phyloP scores from a whole-genome alignment of 2,113 vertebrate genomes.

The Entomyzon cyanotis region DNA sequence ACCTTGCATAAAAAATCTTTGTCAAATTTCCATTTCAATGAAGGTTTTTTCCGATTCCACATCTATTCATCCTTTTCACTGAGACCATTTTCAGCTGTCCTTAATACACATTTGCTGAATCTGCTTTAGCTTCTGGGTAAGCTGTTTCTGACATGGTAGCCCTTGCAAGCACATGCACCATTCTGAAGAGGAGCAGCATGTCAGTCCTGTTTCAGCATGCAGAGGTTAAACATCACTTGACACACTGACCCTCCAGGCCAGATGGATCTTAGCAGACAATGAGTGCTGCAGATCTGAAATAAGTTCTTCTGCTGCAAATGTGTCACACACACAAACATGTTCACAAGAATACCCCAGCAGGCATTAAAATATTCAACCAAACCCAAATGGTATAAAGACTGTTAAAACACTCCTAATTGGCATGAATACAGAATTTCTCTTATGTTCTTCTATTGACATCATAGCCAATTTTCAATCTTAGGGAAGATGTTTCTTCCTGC shows the following conservation, averaged over 20 bases:
- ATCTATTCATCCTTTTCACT: neutral
- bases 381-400: neutral
- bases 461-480: neutral
- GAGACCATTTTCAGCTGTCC: neutral
- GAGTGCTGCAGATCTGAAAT: neutral
- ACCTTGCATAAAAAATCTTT: neutral
- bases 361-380: neutral
- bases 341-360: neutral
- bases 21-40: neutral
- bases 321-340: neutral
- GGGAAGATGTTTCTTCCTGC: neutral
- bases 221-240: rapidly evolving
- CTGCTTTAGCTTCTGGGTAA: neutral
- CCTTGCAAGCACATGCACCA: rapidly evolving
- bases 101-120: neutral
- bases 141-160: neutral
- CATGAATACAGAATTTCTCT: neutral
- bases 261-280: neutral
- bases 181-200: neutral
- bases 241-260: rapidly evolving
- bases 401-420: neutral
- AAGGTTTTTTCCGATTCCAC: neutral
- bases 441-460: neutral
- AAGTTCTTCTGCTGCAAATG: neutral
- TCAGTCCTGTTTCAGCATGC: neutral